Base-by-base conservation (phyloP, 2,113 vertebrate genomes). In the Corythaixoides concolor region DNA sequence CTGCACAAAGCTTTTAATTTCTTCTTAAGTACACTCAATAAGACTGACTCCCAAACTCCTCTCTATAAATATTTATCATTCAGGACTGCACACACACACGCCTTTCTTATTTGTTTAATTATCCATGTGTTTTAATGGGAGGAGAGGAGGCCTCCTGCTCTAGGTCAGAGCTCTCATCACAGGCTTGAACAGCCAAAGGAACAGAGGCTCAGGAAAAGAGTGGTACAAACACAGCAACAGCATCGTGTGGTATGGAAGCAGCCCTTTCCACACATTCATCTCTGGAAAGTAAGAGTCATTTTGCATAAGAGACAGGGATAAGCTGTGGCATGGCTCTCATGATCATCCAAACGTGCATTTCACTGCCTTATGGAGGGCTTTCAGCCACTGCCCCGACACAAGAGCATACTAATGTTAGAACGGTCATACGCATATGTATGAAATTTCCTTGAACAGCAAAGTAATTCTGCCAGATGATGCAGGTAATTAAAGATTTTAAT, bases 1-100 rank as follows among this genome's bases (percentile, higher is more conserved):
- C 23, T 23, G 64, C 53, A 94, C 79, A 94, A 96, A 95, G 59
- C 47, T 94, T 92, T 94, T 93, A 70, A 96, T 92, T 96, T 96
- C 63, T 69, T 91, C 79, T 81, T 90, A 85, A 74, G 68, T 63
- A 86, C 49, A 86, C 47, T 11, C 55, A 95, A 20, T 75, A 70
- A 92, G 43, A 84, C n/a, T 59, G 55, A 62, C 50, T 81, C 33
- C 20, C 67, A 91, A 88, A 90, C 63, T 78, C 35, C 33, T 9
- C 66, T 63, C 52, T 66, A 76, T 47, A 93, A 94, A 89, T 50
- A 94, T 81, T 95, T 95, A 89, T 49, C n/a, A 86, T 89, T 55
- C 55, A 49, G n/a, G 12, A 60, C 49, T 78, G 23, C 30, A 96
- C 32, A 41, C 15, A 16, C 27, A 8, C 32, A 16, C 5, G 3